phyloP scores from a whole-genome alignment of 2,888 invertebrate species.

The Hirtodrosophila alboralis region DNA sequence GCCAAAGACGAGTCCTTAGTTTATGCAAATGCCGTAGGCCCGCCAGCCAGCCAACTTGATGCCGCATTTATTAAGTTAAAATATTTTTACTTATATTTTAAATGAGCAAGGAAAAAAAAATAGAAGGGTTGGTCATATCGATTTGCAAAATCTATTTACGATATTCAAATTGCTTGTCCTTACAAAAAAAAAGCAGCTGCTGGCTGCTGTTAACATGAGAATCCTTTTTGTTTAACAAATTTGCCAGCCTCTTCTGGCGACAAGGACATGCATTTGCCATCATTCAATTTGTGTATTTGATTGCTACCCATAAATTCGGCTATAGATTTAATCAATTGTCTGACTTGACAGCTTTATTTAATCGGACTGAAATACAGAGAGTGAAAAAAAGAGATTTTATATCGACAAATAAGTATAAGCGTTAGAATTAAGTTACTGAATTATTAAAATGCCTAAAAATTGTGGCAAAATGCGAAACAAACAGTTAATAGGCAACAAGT shows the following conservation, averaged over 20 bases:
- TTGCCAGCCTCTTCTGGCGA: constrained; percentile 19
- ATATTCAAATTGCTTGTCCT: constrained; percentile 69
- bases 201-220: constrained; percentile 27
- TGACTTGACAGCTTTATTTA: constrained; percentile 27
- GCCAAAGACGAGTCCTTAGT: constrained; percentile 18
- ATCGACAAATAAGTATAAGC: too few species aligned
- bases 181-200: constrained; percentile 36
- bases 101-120: constrained; percentile 34
- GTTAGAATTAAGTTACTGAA: constrained; percentile 56
- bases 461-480: constrained; percentile 14
- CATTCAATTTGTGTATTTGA: constrained; percentile 58
- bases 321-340: constrained; percentile 43
- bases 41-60: constrained; percentile 43
- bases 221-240: constrained; percentile 33
- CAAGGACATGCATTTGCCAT: constrained; percentile 58
- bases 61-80: constrained; percentile 73
- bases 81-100: constrained; percentile 74
- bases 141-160: constrained; percentile 51
- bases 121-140: constrained; percentile 40
- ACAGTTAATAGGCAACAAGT: constrained; percentile 45
- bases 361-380: constrained; percentile 18
- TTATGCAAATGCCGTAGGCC: constrained; percentile 66
- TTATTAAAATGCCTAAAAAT: constrained; percentile 33
- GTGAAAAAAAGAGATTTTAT: too few species aligned
- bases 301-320: constrained; percentile 51